Conservation (phyloP, 2,797 vertebrate genomes). For the Schizothorax lantsangensis region DNA sequence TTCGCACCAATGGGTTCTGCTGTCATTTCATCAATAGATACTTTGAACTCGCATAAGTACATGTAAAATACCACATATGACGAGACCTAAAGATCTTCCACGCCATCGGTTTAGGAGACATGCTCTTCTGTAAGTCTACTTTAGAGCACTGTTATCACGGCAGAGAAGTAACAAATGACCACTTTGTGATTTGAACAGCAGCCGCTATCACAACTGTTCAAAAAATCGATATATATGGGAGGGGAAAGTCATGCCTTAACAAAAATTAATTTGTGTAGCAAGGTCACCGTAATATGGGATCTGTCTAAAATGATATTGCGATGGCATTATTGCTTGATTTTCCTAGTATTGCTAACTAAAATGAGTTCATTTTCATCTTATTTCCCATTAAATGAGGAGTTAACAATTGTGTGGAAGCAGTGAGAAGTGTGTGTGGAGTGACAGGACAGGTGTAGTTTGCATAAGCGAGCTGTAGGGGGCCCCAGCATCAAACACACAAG, state of each 20-base stretch:
- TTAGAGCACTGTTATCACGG: constrained; percentile 10
- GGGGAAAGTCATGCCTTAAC: constrained; percentile 43
- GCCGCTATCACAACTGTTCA: constrained; percentile 28
- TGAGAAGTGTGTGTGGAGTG: constrained; percentile 49
- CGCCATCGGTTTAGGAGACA: constrained; percentile 54
- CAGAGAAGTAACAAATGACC: constrained; percentile 19
- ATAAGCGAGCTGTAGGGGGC: neutral
- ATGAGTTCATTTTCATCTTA: neutral
- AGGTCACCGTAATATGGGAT: neutral
- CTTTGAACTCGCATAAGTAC: constrained; percentile 52
- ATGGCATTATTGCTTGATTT: constrained; percentile 4
- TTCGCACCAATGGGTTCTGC: constrained; percentile 27
- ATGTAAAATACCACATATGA: constrained; percentile 30
- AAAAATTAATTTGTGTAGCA: constrained; percentile 10
- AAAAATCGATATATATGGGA: constrained; percentile 7
- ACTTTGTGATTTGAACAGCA: constrained; percentile 35
- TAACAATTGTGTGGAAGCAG: neutral
- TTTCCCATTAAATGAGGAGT: constrained; percentile 12
- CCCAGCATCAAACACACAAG: neutral
- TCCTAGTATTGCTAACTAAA: constrained; percentile 8
- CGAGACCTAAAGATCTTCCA: constrained; percentile 55
- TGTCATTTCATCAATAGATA: constrained; percentile 39
- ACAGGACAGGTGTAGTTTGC: constrained; percentile 10
- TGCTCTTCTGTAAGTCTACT: constrained; percentile 21
- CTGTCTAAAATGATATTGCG: neutral